Evolutionary conservation across 2,797 vertebrate genomes (phyloP), one percentile per base, ranked within the genome.

Genomic region (Channa striata): DNA sequence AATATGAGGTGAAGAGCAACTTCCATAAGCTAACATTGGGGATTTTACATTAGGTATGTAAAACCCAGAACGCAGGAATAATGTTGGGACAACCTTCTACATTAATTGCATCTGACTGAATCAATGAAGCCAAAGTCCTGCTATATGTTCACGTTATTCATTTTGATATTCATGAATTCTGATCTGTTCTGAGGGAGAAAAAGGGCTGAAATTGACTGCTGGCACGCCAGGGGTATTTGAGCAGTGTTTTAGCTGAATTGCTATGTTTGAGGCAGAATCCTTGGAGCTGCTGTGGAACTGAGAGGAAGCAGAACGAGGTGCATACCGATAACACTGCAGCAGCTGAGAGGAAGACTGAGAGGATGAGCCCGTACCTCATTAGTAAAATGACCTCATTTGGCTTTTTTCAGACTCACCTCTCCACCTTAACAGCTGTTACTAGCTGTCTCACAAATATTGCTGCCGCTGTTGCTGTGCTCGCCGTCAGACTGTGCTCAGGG

Each of bases 361-460:
- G 46, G 56, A 75, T 49, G 60, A 73, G 81, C 46, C 50, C 57
- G 34, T 59, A 79, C 72, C 85, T 92, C 88, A 89, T 92, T 90
- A 90, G 90, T 73, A 83, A 88, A 91, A 88, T 72, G 72, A 89
- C 78, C 82, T 91, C 64, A 86, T 87, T 89, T 90, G 86, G 85
- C 69, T 86, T 89, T 85, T 77, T 77, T 68, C 73, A 64, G 74
- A 56, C 74, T 91, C 81, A 89, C 81, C 89, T 85, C 84, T 82
- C 82, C 80, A 87, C 88, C 88, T 89, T 77, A 84, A 87, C 88
- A 92, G 88, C 89, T 90, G 87, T 81, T 91, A 70, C 56, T 49
- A 48, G 76, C 78, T 81, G 86, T 89, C 78, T 59, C 72, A 71
- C 57, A 67, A 58, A 78, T 59, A 37, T 52, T 37, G 59, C 54